phyloP scores from a whole-genome alignment of 2,113 vertebrate genomes.

The Coturnix japonica region DNA sequence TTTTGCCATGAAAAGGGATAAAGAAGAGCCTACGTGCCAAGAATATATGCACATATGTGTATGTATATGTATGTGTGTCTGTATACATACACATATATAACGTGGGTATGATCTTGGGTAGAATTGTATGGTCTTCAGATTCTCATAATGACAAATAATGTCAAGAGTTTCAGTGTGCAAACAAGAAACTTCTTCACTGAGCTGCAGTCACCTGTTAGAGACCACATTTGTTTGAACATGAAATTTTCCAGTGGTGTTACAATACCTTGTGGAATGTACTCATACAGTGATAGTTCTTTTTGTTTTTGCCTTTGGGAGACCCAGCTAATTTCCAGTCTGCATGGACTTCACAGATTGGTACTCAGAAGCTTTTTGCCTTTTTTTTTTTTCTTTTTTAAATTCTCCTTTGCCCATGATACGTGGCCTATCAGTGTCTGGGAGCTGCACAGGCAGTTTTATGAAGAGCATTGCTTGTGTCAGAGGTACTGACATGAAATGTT shows the following conservation, averaged over 20 bases:
- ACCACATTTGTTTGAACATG: not conserved
- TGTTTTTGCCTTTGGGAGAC: rapidly evolving
- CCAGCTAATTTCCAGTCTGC: not conserved
- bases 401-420: not conserved
- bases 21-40: too few species aligned
- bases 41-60: too few species aligned
- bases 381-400: not conserved
- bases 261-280: not conserved
- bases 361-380: not conserved
- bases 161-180: not conserved
- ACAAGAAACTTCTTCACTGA: not conserved
- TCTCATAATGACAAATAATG: not conserved
- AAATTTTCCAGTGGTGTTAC: not conserved
- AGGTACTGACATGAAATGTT: constrained; percentile 6
- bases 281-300: not conserved
- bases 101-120: not conserved
- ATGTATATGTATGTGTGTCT: too few species aligned
- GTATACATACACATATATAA: not conserved
- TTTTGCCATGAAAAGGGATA: too few species aligned
- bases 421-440: rapidly evolving
- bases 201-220: not conserved
- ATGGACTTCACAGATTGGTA: not conserved
- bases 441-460: not conserved
- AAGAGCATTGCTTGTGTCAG: not conserved
- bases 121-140: not conserved